Base-by-base conservation (phyloP, 2,113 vertebrate genomes). In the Oryzias curvinotus region DNA sequence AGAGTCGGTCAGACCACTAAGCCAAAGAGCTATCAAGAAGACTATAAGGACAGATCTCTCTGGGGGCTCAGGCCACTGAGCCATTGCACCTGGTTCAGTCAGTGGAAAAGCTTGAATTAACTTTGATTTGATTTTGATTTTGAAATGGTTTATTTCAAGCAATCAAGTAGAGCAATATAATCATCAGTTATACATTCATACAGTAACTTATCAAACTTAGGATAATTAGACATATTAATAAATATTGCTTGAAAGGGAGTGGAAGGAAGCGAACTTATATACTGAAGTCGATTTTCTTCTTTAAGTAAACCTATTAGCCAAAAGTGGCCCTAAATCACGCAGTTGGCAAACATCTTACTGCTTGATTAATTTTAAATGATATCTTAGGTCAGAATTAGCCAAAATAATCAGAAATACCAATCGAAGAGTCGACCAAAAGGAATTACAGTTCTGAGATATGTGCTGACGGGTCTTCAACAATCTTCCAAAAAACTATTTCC, bases 1-100 rank as follows among this genome's bases (percentile, higher is more conserved):
- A 70, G 76, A 81, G 68, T 74, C 77, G 70, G 78, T 70, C 26
- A 57, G 70, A 60, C 68, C 70, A 59, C 36, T 76, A 65, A 58
- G 64, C 78, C 74, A 72, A 56, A 28, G 61, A 68, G 65, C 62
- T 64, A 78, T 81, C 74, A 81, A 72, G 73, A 53, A 46, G 55
- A 44, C 61, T 64, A 65, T 16, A 62, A 51, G 63, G 73, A 63
- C 19, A 63, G 8, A 10, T 73, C 62, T 71, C 60, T 85, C 70
- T 25, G 51, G 67, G 42, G 73, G 48, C 69, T 23, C 36, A 10
- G 68, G 54, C 63, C 42, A 51, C 66, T 23, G 66, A 28, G 23
- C 16, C 44, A 18, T 25, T 73, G 42, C 16, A 18, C 44, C 49
- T 57, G 28, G 14, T 45, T 57, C 41, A 14, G 45, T 44, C 48